Evolutionary conservation across 2,888 invertebrate genomes (phyloP).

Genomic region (Zygaena filipendulae): DNA sequence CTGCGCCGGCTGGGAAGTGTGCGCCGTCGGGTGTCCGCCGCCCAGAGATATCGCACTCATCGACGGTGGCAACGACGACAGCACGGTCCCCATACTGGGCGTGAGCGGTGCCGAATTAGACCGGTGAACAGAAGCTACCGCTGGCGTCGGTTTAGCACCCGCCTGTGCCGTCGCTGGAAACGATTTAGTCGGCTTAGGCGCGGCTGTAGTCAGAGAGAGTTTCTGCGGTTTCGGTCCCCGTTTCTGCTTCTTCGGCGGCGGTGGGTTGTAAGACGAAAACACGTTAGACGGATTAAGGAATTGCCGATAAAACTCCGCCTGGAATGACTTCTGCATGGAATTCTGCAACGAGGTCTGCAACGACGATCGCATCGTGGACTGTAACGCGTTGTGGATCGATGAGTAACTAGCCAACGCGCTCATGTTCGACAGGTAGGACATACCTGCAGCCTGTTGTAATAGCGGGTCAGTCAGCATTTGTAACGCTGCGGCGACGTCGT

Average conservation of each 20-base stretch:
- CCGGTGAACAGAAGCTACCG: slow-evolving; percentile 29
- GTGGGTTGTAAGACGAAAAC: slow-evolving; percentile 34
- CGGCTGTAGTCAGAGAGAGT: slow-evolving; percentile 14
- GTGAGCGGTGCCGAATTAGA: slow-evolving; percentile 29
- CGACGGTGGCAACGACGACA: slow-evolving; percentile 43
- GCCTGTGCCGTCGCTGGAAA: slow-evolving; percentile 19
- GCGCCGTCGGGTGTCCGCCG: slow-evolving; percentile 17
- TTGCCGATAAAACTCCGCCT: slow-evolving; percentile 54
- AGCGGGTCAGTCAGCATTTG: slow-evolving; percentile 47
- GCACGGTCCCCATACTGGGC: slow-evolving; percentile 50
- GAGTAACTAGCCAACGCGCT: slow-evolving; percentile 42
- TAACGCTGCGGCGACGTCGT: slow-evolving; percentile 46
- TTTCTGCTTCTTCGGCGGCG: slow-evolving; percentile 47
- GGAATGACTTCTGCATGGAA: slow-evolving; percentile 40
- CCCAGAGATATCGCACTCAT: slow-evolving; percentile 36
- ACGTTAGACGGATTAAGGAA: slow-evolving; percentile 40
- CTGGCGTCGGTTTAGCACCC: slow-evolving; percentile 24
- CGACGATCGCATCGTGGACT: slow-evolving; percentile 29
- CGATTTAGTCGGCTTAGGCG: slow-evolving; percentile 28
- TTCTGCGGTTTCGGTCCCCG: slow-evolving; percentile 34
- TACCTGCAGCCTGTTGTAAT: slow-evolving; percentile 46
- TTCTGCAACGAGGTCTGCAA: slow-evolving; percentile 35
- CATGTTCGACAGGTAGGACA: slow-evolving; percentile 45
- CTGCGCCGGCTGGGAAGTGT: slow-evolving; percentile 28
- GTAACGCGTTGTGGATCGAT: slow-evolving; percentile 36